A percentile compares a stretch with the other conserved stretches of the same genome.
Conservation (phyloP, 2,888 invertebrate genomes). For the Adelognathus sp. region DNA sequence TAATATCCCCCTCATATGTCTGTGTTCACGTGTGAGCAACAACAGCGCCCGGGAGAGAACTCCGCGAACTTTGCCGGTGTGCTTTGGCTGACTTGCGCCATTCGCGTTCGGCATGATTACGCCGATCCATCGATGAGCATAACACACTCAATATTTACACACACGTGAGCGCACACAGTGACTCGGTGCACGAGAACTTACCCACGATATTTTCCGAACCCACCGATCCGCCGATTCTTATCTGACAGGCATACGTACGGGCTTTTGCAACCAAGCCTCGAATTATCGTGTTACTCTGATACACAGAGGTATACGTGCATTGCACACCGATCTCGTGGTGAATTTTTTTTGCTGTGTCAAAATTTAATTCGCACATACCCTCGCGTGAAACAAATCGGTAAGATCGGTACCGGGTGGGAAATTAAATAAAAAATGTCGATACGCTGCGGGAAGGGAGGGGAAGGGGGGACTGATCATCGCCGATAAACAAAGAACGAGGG, state of each 20-base stretch:
- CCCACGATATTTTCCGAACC: constrained; percentile 54
- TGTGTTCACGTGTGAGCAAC: constrained; percentile 1
- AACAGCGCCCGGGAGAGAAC: constrained; percentile 53
- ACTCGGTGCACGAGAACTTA: not conserved
- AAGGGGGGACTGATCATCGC: constrained; percentile 41
- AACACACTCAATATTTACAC: not conserved
- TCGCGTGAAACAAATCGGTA: constrained; percentile 43
- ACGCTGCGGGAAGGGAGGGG: not conserved
- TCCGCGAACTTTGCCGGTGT: constrained; percentile 19
- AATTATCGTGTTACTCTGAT: constrained; percentile 59
- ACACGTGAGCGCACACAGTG: not conserved
- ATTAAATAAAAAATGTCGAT: constrained; percentile 30
- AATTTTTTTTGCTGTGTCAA: constrained; percentile 46
- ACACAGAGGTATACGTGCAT: constrained; percentile 9
- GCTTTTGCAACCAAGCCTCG: constrained; percentile 53
- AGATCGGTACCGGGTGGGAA: constrained; percentile 30
- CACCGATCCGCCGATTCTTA: constrained; percentile 46
- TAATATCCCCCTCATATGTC: not conserved
- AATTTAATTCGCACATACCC: constrained; percentile 52
- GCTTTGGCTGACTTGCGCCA: constrained; percentile 60
- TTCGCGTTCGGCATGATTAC: constrained; percentile 70
- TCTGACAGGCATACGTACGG: constrained; percentile 50
- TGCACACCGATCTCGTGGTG: not conserved
- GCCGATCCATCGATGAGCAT: constrained; percentile 63
- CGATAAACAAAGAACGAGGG: constrained; percentile 50